phyloP scores from a whole-genome alignment of 2,888 invertebrate species.

The Ypsolopha scabrella region DNA sequence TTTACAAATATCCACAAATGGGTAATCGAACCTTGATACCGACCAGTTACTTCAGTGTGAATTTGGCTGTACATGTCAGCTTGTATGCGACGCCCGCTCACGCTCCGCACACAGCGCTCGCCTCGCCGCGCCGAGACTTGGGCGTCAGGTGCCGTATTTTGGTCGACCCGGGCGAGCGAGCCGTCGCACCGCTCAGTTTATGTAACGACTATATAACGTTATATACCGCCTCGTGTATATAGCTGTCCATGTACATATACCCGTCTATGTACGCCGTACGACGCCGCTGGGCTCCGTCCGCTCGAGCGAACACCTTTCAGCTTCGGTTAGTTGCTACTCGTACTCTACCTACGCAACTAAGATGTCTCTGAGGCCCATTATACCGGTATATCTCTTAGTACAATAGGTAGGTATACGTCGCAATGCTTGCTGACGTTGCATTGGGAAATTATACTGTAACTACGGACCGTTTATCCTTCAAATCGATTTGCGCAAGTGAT shows the following conservation, averaged over 20 bases:
- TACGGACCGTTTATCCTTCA: no score
- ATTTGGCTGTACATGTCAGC: no score
- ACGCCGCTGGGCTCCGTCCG: conserved; percentile 1
- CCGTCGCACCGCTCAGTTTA: conserved; percentile 47
- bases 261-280: not conserved
- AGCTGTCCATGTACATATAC: not conserved
- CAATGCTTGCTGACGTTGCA: no score
- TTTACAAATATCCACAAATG: no score
- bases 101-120: not conserved
- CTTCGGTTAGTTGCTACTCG: not conserved
- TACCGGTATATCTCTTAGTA: not conserved
- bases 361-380: not conserved
- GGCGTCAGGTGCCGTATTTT: conserved; percentile 65
- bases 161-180: conserved; percentile 49
- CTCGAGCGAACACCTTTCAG: conserved; percentile 1
- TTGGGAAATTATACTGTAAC: no score
- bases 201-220: conserved; percentile 38
- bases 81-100: no score
- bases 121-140: not conserved
- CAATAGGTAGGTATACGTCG: no score
- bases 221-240: not conserved
- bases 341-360: not conserved
- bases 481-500: no score
- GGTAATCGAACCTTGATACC: no score
- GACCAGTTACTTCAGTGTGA: no score